Base-by-base conservation (phyloP, 2,113 vertebrate genomes). In the Brachyhypopomus gauderio region DNA sequence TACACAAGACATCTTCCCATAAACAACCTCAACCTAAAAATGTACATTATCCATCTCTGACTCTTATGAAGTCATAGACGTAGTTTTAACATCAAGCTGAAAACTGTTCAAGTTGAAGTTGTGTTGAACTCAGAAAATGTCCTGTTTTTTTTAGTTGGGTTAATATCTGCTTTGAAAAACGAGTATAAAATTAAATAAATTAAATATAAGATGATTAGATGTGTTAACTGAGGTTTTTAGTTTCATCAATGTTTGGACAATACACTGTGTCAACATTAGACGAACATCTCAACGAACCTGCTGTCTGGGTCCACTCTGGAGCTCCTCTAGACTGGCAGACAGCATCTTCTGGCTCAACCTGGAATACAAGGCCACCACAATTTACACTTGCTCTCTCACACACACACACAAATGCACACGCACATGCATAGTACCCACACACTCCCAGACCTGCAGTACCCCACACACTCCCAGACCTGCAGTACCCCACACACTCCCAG, bases 251-350 rank as follows among this genome's bases (percentile, higher is more conserved):
- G 30, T 30, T 1, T 30, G 30, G 30, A 30, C 30, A 30, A 2
- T 38, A 5, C 17, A 77, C 22, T 2, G 48, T 12, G 45, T 14
- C 12, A 60, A 23, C 60, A 77, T 55, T 45, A 25, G 45, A 52
- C 12, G 1, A 52, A 52, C 8, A n/a, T 3, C 1, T 5, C 1
- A 22, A 60, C 27, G 64, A 89, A 99, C 98, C 96, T 96, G 96
- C 89, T 94, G 93, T 79, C 94, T 69, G 23, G 92, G 92, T 85
- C 93, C 94, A 64, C 94, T 96, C 88, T 97, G 96, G 86, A 99
- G 75, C 87, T 99, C 97, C 89, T 99, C 97, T 3, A 99, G 92
- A 75, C 98, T 99, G 80, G 92, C 95, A 69, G 97, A 98, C 76
- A 97, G 89, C 81, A 96, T 93, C 86, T 95, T 93, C 85, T 89